phyloP scores from a whole-genome alignment of 2,888 invertebrate species.

The Andrena praecox region DNA sequence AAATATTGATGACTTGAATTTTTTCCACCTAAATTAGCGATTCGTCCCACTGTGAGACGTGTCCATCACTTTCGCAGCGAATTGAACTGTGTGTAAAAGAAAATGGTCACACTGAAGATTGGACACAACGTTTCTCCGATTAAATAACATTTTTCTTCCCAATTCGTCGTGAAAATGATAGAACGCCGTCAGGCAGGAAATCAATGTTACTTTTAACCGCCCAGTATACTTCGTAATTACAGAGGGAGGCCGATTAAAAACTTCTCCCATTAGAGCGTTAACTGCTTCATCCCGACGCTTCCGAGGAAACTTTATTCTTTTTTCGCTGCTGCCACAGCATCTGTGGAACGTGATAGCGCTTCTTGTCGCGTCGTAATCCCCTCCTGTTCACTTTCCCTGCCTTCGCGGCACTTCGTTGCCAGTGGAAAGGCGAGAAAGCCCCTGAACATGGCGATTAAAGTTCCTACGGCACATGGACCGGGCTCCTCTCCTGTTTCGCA shows the following conservation, averaged over 20 bases:
- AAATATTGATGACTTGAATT: no score
- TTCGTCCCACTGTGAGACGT: no score
- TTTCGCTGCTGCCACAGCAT: background rate
- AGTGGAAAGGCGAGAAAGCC: background rate
- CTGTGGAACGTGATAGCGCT: slow-evolving; percentile 32
- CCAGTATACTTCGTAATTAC: slow-evolving; percentile 2
- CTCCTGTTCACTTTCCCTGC: background rate
- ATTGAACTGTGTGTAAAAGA: no score
- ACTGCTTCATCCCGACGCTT: slow-evolving; percentile 1
- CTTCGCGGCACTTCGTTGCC: background rate
- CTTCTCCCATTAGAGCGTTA: background rate
- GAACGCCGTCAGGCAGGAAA: background rate
- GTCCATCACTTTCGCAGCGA: no score
- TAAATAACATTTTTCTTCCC: background rate
- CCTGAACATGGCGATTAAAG: slow-evolving; percentile 33
- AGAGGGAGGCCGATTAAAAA: background rate
- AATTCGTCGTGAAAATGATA: background rate
- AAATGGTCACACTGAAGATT: no score
- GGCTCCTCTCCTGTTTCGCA: background rate
- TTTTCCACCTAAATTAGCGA: no score
- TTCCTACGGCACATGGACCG: background rate
- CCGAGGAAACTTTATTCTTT: slow-evolving; percentile 16
- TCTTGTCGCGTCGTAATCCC: slow-evolving; percentile 17
- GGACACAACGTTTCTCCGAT: no score
- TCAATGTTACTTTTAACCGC: background rate